These are phyloP conservation scores for Elephantulus edwardii DNA, from an alignment of 2,113 vertebrate genomes.

Conservation along the genomic window DNA sequence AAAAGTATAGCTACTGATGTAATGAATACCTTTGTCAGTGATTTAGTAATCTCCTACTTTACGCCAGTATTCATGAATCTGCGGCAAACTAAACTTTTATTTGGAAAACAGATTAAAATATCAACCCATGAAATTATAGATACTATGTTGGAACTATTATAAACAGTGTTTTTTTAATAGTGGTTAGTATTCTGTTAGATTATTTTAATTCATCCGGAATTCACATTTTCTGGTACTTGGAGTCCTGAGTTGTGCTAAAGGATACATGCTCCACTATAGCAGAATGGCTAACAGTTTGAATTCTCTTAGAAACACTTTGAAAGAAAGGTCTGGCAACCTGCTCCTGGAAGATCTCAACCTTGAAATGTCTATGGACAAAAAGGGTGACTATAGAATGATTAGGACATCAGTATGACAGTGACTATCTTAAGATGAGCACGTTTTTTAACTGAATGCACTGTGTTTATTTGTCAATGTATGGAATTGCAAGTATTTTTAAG, in stretches of 20 bases:
- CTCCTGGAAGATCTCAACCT: not conserved
- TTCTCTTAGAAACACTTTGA: not conserved
- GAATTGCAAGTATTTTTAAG: constrained; percentile 26
- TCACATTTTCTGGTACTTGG: not conserved
- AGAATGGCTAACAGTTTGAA: not conserved
- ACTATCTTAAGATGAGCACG: not conserved
- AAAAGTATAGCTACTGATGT: not conserved
- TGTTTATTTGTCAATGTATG: not conserved
- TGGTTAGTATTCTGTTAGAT: not conserved
- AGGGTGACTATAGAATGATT: not conserved
- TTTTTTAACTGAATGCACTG: not conserved
- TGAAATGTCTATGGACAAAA: not conserved
- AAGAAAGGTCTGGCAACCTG: not conserved
- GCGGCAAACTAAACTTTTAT: not conserved
- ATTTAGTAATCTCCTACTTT: not conserved
- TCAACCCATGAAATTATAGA: not conserved
- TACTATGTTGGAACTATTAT: not conserved
- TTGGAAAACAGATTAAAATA: not conserved
- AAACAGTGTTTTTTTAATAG: not conserved
- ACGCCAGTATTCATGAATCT: not conserved
- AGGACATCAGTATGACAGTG: not conserved
- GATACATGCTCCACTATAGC: not conserved
- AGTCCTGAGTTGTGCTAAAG: not conserved
- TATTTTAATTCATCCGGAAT: not conserved
- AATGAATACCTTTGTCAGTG: not conserved